Evolutionary conservation across 2,888 invertebrate genomes (phyloP), one percentile per base, ranked within the genome.

Genomic region (Busseola fusca): DNA sequence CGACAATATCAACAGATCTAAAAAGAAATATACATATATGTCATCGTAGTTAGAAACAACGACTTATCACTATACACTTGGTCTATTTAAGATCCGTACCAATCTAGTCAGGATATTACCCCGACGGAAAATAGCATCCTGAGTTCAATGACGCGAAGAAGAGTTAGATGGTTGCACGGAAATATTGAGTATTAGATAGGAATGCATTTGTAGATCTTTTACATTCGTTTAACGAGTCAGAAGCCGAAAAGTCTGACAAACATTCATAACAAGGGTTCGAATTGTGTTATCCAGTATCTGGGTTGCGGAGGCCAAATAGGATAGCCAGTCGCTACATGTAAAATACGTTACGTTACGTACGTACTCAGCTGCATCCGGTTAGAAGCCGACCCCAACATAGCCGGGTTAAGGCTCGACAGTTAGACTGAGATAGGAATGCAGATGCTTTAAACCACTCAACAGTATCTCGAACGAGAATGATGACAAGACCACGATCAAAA

Each of bases 31-130:
- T 48, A 45, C 27, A n/a, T n/a, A n/a, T n/a, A n/a, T n/a, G 45
- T 63, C 34, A 63, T 1, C 18, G 3, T 16, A 21, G 1, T 25
- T 18, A n/a, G 45, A 62, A 72, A 37, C 30, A 42, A 54, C 21
- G 18, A n/a, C 14, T 18, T 30, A 57, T 40, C 58, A 42, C 14
- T 30, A 64, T 37, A 56, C 59, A 56, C 50, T 64, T 56, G 50
- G 57, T 56, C 25, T 56, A 60, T 56, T 67, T 63, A 21, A 50
- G 21, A 67, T 63, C 57, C 50, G 65, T 59, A 76, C 67, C 63
- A 59, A 76, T 64, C 16, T 34, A 67, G 40, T 52, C n/a, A 57
- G 77, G 60, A 77, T 65, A 72, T 68, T 77, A 64, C 57, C n/a
- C 37, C 25, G 54, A 37, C 5, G 60, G 25, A 54, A 52, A 57